Conservation (phyloP, 2,888 invertebrate genomes). For the Cantharis lateralis region DNA sequence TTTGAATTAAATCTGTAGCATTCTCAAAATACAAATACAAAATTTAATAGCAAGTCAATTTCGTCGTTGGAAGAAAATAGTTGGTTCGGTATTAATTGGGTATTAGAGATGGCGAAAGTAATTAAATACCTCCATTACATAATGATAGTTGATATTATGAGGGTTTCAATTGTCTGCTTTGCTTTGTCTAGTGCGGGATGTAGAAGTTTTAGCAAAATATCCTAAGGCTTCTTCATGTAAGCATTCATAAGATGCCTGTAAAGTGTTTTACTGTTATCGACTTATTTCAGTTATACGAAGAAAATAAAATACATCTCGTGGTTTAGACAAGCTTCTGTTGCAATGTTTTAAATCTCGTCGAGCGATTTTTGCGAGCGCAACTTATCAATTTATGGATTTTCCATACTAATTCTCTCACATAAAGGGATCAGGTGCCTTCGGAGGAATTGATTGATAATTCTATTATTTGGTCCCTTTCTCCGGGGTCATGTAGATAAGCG, state of each 20-base stretch:
- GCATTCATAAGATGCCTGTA: slow-evolving; percentile 29
- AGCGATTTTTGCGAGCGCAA: background rate
- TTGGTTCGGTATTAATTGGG: background rate
- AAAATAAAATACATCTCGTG: background rate
- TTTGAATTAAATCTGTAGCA: background rate
- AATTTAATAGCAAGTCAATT: background rate
- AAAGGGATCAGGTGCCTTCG: slow-evolving; percentile 26
- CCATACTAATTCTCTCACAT: background rate
- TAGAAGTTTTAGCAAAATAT: slow-evolving; percentile 24
- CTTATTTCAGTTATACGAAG: slow-evolving; percentile 24
- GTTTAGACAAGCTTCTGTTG: background rate
- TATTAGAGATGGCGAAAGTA: background rate
- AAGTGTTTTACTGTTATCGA: slow-evolving; percentile 30
- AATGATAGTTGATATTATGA: slow-evolving; percentile 15
- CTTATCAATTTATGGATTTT: background rate
- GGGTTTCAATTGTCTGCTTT: slow-evolving; percentile 21
- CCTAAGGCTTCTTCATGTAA: slow-evolving; percentile 26
- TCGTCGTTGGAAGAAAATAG: background rate
- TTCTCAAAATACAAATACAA: background rate
- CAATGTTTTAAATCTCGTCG: background rate
- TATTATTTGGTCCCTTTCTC: slow-evolving; percentile 24
- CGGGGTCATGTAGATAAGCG: slow-evolving; percentile 5
- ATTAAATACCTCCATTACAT: background rate
- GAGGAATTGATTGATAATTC: slow-evolving; percentile 27
- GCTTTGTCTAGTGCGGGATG: slow-evolving; percentile 23